Base-by-base conservation (phyloP, 2,888 invertebrate species). In the Exocentrus adspersus region DNA sequence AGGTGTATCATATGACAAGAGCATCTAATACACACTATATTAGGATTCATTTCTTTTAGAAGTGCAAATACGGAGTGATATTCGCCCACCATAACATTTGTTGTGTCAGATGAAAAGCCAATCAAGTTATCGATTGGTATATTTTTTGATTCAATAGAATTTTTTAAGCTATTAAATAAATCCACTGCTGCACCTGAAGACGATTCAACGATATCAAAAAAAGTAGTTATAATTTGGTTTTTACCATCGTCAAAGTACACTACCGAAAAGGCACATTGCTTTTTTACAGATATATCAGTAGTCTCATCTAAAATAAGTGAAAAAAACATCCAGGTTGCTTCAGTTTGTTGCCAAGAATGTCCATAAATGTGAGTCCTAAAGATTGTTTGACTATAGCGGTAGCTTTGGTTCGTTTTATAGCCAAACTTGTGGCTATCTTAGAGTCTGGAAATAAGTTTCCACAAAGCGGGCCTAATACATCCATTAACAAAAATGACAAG, bases 21-120 rank as follows among this genome's bases (percentile, higher is more conserved):
- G 63, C 78, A 81, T 65, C 76, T 79, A 20, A 79, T 63, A 24
- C 69, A 72, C 5, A 75, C 72, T 63, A 80, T 77, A 51, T 62
- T 5, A 10, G 64, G 60, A n/a, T 62, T 24, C 1, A 62, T 51
- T 30, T 53, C 14, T 30, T 62, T 65, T 19, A 65, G 14, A 10
- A 16, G 30, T 9, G 20, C 3, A 60, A 59, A 64, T 12, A 63
- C 53, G 14, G 48, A 64, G 10, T 60, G 28, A 14, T 54, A n/a
- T 7, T 62, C 32, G 16, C 62, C 65, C 6, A 54, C 58, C 65
- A 62, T 59, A 14, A 59, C 62, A 56, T 65, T 65, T 10, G 61
- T 65, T n/a, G 61, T 61, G 37, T 58, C 61, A 10, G 50, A 50
- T 12, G 60, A 59, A 56, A 62, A 65, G 0, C 58, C 65, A 20